Base-by-base conservation (phyloP, 2,888 invertebrate species). In the Patella caerulea region DNA sequence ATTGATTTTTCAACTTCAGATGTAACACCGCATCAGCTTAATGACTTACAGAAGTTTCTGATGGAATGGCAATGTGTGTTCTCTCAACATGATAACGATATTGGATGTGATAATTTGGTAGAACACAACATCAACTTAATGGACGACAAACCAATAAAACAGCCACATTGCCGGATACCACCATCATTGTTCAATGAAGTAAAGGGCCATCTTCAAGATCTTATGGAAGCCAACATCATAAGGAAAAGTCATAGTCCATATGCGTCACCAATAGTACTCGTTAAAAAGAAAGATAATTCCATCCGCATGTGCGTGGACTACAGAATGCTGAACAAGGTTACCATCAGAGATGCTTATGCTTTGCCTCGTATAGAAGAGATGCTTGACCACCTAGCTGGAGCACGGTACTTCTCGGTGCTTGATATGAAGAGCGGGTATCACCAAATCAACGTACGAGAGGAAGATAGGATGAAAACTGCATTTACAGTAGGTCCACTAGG, bases 171-270 rank as follows among this genome's bases (percentile, higher is more conserved):
- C 45, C 3, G 76, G 12, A 72, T 81, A 2, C 79, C 77, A 72
- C 79, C 81, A 53, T 77, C 70, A 11, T 69, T 77, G 72, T 75
- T 59, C 52, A 78, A 79, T n/a, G 81, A 82, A 73, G 76, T 81
- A 11, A 19, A 77, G 7, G 71, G 75, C 15, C 82, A 82, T 70
- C 53, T 82, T 15, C 77, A 81, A 15, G 71, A 77, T n/a, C 75
- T 82, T 72, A 15, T 78, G n/a, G 78, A 70, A 9, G 70, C 70
- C 15, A 77, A 78, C 17, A 74, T 73, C 5, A 81, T 81, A 2
- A 65, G 72, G 34, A 65, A 77, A 54, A 56, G 77, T 19, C 14
- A 78, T 17, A 73, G 77, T 65, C 77, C 78, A 14, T 59, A 15
- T 14, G 56, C 56, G 17, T 56, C 56, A 17, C 15, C 56, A 56